Percentiles rank a stretch among this genome's conserved stretches.
Evolutionary conservation across 2,113 vertebrate species (phyloP).

Genomic region (Sceloporus tristichus): DNA sequence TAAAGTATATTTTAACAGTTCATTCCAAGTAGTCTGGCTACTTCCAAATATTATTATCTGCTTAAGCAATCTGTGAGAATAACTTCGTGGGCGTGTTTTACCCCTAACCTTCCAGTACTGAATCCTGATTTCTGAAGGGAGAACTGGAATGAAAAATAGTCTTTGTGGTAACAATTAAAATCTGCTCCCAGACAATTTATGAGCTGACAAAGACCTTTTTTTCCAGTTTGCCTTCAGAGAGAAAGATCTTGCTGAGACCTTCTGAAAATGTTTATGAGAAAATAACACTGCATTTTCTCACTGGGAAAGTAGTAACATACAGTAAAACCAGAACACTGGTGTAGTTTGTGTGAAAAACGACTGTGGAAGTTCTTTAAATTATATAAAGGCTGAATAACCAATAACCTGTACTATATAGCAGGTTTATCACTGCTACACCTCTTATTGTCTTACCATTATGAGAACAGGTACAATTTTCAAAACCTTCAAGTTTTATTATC

Average conservation of each 20-base stretch:
- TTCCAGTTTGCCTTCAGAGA: background rate
- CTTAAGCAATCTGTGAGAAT: background rate
- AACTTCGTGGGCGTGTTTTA: background rate
- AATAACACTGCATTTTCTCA: conserved; percentile 11
- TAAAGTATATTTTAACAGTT: background rate
- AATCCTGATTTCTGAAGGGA: background rate
- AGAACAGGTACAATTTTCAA: conserved; percentile 7
- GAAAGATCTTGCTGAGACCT: background rate
- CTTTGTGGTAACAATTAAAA: background rate
- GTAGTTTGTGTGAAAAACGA: background rate
- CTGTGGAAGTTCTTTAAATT: background rate
- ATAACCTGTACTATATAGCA: background rate
- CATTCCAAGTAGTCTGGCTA: background rate
- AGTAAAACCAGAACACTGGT: conserved; percentile 11
- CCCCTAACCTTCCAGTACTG: background rate
- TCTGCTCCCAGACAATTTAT: background rate
- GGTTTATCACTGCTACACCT: background rate
- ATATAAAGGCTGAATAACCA: background rate
- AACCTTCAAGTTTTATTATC: background rate
- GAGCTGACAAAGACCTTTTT: background rate
- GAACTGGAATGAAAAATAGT: background rate
- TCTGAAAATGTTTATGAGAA: conserved; percentile 28
- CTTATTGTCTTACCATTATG: conserved; percentile 9
- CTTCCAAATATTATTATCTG: background rate
- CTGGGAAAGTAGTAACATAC: conserved; percentile 5